These are phyloP conservation scores for Todiramphus chloris DNA, from an alignment of 2,113 vertebrate species.

Conservation along the genomic window DNA sequence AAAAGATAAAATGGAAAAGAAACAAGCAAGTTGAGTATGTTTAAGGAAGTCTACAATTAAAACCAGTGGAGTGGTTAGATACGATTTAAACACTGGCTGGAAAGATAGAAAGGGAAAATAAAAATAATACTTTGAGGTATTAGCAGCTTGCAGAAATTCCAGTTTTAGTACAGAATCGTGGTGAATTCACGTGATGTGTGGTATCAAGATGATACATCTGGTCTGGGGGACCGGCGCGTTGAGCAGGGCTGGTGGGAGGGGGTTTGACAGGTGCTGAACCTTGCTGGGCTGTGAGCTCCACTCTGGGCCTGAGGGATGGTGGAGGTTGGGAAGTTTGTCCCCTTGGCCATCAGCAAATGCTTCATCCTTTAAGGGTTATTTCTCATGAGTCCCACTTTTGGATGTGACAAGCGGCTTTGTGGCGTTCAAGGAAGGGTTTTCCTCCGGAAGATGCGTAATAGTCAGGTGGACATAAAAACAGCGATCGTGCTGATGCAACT, in stretches of 20 bases:
- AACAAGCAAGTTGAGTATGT: neutral
- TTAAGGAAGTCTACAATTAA: neutral
- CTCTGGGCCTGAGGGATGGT: neutral
- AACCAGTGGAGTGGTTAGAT: neutral
- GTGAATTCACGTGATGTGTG: fast-evolving
- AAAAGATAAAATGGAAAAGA: neutral
- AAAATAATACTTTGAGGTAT: neutral
- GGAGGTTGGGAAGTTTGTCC: neutral
- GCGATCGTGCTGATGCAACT: neutral
- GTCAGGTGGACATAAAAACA: neutral
- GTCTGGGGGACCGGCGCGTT: fast-evolving
- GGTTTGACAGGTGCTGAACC: neutral
- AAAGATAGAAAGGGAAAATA: neutral
- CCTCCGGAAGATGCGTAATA: neutral
- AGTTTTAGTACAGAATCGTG: fast-evolving
- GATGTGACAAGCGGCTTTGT: neutral
- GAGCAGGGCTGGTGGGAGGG: neutral
- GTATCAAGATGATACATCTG: fast-evolving
- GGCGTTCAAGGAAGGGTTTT: neutral
- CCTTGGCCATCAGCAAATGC: neutral
- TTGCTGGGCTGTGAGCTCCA: neutral
- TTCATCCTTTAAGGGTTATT: neutral
- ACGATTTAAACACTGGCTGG: neutral
- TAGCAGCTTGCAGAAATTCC: fast-evolving
- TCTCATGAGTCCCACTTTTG: neutral